These are phyloP conservation scores for Gandaritis pyraliata DNA, from an alignment of 2,888 invertebrate species.

Conservation along the genomic window DNA sequence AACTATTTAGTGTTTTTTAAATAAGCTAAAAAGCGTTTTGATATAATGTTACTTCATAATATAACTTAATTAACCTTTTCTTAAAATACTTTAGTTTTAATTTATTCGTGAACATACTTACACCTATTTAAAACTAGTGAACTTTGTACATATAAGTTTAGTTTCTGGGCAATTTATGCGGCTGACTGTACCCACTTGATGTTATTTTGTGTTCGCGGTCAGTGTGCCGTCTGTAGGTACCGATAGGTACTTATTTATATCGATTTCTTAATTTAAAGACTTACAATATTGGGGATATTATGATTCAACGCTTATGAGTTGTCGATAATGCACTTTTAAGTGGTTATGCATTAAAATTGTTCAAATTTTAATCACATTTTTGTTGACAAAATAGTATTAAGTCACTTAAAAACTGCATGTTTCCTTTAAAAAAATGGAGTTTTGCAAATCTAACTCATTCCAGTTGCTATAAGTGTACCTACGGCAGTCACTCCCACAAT, in stretches of 20 bases:
- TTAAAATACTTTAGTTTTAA: too few relatives aligned
- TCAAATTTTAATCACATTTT: neutral
- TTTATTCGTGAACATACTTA: too few relatives aligned
- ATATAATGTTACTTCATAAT: too few relatives aligned
- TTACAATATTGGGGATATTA: constrained; percentile 14
- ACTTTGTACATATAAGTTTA: too few relatives aligned
- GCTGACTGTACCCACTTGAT: constrained; percentile 1
- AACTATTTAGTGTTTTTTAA: too few relatives aligned
- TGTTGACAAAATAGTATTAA: constrained; percentile 8
- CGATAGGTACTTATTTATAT: neutral
- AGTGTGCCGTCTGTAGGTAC: constrained; percentile 2
- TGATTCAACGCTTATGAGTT: constrained; percentile 10
- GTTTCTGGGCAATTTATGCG: neutral
- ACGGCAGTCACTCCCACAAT: too few relatives aligned
- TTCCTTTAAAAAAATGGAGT: too few relatives aligned
- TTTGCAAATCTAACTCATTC: too few relatives aligned
- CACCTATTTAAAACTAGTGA: too few relatives aligned
- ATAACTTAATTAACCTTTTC: too few relatives aligned
- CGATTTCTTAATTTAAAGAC: constrained; percentile 2
- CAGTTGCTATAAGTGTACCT: too few relatives aligned
- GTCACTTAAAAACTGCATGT: neutral
- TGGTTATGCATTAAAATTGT: constrained; percentile 4
- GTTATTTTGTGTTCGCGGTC: constrained; percentile 7
- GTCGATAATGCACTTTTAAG: constrained; percentile 3
- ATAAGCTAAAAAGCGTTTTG: too few relatives aligned